Conservation (phyloP, 2,888 invertebrate species). For the Athalia circularis region DNA sequence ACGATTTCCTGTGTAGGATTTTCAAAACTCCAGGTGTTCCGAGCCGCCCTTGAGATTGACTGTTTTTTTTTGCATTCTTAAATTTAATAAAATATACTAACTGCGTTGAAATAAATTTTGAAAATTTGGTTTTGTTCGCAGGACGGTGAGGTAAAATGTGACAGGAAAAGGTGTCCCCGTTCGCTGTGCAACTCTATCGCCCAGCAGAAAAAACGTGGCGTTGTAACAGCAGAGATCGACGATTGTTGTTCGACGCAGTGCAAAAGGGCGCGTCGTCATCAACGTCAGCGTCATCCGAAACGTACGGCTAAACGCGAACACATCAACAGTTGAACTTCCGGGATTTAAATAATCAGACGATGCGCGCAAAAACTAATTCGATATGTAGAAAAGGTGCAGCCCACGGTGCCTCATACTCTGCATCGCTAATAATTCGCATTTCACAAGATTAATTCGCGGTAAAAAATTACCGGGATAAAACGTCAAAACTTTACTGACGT, state of each 20-base stretch:
- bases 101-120: neutral
- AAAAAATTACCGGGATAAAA: no score
- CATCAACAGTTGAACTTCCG: neutral
- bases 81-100: neutral
- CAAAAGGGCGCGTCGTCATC: slow-evolving; percentile 74
- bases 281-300: slow-evolving; percentile 71
- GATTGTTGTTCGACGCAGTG: slow-evolving; percentile 79
- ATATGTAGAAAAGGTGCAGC: no score
- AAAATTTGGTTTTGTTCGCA: slow-evolving; percentile 70
- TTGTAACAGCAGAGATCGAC: slow-evolving; percentile 73
- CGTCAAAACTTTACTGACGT: no score
- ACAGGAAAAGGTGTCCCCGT: slow-evolving; percentile 87
- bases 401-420: no score
- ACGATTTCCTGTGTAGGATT: no score
- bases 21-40: no score
- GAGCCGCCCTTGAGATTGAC: no score
- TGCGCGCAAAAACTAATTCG: no score
- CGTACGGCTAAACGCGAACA: slow-evolving; percentile 21
- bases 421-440: no score
- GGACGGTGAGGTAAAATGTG: slow-evolving; percentile 89
- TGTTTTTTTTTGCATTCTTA: no score
- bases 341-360: neutral
- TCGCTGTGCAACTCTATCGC: slow-evolving; percentile 80
- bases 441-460: no score
- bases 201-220: slow-evolving; percentile 71